Base-by-base conservation (phyloP, 1,140 invertebrate genomes). In the Reticulitermes speratus region DNA sequence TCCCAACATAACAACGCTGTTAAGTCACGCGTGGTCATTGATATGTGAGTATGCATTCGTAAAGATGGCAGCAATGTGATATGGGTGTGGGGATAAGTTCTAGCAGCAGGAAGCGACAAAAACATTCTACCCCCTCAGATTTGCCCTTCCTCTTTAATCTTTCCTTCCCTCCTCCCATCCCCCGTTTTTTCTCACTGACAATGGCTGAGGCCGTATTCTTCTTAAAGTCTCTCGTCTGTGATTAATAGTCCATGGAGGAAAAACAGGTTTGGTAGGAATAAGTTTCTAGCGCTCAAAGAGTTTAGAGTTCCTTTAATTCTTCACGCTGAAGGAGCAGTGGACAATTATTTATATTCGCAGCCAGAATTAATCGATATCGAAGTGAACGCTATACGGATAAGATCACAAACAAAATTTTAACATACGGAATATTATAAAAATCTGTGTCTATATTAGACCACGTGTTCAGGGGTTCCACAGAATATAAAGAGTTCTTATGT, bases 221-320 rank as follows among this genome's bases (percentile, higher is more conserved):
- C 59, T 25, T 19, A 65, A 21, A 65, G 65, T 75, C 65, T 75
- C 65, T 75, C 65, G 25, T 6, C n/a, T 75, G 25, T 75, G 65
- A 75, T 75, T 75, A 75, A 75, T 75, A 75, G 65, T 75, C 65
- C 65, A 75, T 75, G 65, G 65, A 75, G 65, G 65, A 75, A 75
- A 30, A 75, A 75, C 25, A 9, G 65, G 65, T 75, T 75, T 30
- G 65, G 65, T 30, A 75, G n/a, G 65, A 30, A 55, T 55, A 55
- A 12, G 19, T 55, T 55, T 16, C 0, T 19, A 55, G 19, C 19
- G 19, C 16, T 16, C 16, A 21, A 55, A 55, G 52, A 55, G 14
- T 55, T 55, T 55, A 55, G 3, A 21, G 3, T 55, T 55, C 52
- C 52, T 55, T 48, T 48, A 3, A 48, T 48, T 19, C 52, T 55